Percentiles rank a stretch among this genome's conserved stretches.
phyloP scores from a whole-genome alignment of 2,113 vertebrate species.

The Chroicocephalus ridibundus region DNA sequence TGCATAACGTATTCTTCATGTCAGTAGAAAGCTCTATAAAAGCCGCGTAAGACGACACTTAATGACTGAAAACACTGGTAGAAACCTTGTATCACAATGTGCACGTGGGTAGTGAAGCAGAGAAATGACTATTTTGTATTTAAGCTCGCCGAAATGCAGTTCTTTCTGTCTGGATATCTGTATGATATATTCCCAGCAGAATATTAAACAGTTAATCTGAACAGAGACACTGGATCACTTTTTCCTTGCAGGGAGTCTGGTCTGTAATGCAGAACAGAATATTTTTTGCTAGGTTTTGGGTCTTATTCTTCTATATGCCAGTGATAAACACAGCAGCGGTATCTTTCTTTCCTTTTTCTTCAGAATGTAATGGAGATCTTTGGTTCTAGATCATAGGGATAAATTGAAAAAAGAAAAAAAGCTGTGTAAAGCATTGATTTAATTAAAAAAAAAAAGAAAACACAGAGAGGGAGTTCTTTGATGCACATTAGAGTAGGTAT shows the following conservation, averaged over 20 bases:
- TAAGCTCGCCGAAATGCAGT: not conserved
- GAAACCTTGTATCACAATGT: not conserved
- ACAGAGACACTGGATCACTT: not conserved
- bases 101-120: not conserved
- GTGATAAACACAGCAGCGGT: not conserved
- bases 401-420: not conserved
- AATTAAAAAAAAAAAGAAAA: not conserved
- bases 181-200: not conserved
- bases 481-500: not conserved
- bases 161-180: not conserved
- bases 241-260: not conserved
- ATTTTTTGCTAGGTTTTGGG: not conserved
- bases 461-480: not conserved
- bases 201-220: not conserved
- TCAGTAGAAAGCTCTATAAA: not conserved
- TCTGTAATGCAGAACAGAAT: not conserved
- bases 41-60: not conserved
- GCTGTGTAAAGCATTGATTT: not conserved
- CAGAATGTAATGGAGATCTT: not conserved
- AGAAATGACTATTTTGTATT: not conserved
- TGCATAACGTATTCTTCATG: not conserved
- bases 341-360: not conserved
- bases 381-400: not conserved
- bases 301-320: not conserved
- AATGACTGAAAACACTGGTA: not conserved